Evolutionary conservation across 2,797 vertebrate species (phyloP).

Genomic region (Lutjanus campechanus): DNA sequence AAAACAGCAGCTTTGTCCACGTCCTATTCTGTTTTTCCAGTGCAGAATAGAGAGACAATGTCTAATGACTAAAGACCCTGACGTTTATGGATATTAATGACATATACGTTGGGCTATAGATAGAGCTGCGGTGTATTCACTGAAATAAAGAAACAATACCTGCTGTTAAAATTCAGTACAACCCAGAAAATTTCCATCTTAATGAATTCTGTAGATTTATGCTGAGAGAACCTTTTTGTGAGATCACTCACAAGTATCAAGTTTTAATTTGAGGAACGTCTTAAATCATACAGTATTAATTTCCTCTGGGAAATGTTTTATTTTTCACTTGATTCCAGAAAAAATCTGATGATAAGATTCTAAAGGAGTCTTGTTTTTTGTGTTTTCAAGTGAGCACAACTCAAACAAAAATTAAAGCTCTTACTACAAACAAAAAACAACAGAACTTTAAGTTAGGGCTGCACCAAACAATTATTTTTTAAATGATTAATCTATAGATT

Average conservation of each 20-base stretch:
- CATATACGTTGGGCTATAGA: slow-evolving; percentile 26
- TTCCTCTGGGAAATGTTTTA: not conserved
- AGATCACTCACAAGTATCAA: not conserved
- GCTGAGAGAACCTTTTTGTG: not conserved
- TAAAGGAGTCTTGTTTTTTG: no score
- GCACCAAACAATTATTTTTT: no score
- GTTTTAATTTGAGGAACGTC: not conserved
- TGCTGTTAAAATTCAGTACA: slow-evolving; percentile 11
- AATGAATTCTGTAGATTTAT: slow-evolving; percentile 3
- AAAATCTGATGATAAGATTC: no score
- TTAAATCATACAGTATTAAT: not conserved
- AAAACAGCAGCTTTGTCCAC: slow-evolving; percentile 71
- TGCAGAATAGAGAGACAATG: slow-evolving; percentile 62
- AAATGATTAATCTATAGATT: no score
- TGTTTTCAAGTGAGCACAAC: no score
- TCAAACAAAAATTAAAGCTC: no score
- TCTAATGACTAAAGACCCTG: slow-evolving; percentile 64
- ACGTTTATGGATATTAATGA: slow-evolving; percentile 82
- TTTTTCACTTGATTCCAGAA: no score
- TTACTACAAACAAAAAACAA: no score
- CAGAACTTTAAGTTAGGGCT: no score
- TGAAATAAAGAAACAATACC: slow-evolving; percentile 49
- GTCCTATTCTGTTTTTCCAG: slow-evolving; percentile 57
- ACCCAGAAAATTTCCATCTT: slow-evolving; percentile 17
- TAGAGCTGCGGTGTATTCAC: slow-evolving; percentile 23